Evolutionary conservation across 2,797 vertebrate species (phyloP).

Genomic region (Neosalanx taihuensis): DNA sequence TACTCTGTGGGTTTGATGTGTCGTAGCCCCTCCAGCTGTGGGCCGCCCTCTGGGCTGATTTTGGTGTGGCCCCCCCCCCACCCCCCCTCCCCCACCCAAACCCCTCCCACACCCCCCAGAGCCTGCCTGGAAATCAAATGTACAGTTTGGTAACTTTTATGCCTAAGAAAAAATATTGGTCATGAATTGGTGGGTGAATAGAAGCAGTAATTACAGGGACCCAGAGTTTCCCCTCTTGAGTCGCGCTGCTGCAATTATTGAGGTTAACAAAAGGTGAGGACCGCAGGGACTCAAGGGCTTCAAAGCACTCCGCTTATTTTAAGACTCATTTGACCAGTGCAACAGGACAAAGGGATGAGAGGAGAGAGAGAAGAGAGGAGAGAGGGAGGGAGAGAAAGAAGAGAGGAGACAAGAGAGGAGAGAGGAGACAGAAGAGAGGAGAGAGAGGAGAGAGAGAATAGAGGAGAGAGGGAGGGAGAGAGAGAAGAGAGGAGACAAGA

Average conservation of each 20-base stretch:
- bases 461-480: not conserved
- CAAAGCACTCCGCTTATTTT: slow-evolving; percentile 42
- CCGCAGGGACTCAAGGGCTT: slow-evolving; percentile 34
- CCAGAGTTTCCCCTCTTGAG: slow-evolving; percentile 38
- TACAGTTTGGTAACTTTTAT: slow-evolving; percentile 59
- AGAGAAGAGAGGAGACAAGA: too few species aligned
- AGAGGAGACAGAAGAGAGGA: not conserved
- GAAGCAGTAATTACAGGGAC: slow-evolving; percentile 61
- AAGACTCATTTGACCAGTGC: slow-evolving; percentile 29
- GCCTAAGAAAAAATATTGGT: slow-evolving; percentile 67
- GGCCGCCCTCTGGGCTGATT: slow-evolving; percentile 65
- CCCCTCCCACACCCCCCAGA: slow-evolving; percentile 27
- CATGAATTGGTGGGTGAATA: slow-evolving; percentile 64
- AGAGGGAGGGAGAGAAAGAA: not conserved
- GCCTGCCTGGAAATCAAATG: slow-evolving; percentile 61
- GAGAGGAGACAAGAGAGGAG: not conserved
- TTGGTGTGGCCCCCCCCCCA: slow-evolving; percentile 51
- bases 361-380: not conserved
- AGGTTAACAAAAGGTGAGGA: slow-evolving; percentile 58
- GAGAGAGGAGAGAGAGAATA: not conserved
- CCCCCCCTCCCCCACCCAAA: too few species aligned
- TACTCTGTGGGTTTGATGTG: slow-evolving; percentile 63
- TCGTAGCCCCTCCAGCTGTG: slow-evolving; percentile 52
- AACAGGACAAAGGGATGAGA: not conserved
- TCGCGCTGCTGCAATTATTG: slow-evolving; percentile 62